A percentile compares a stretch with the other conserved stretches of the same genome.
phyloP scores from a whole-genome alignment of 2,888 invertebrate genomes.

The Schizaphis graminum region DNA sequence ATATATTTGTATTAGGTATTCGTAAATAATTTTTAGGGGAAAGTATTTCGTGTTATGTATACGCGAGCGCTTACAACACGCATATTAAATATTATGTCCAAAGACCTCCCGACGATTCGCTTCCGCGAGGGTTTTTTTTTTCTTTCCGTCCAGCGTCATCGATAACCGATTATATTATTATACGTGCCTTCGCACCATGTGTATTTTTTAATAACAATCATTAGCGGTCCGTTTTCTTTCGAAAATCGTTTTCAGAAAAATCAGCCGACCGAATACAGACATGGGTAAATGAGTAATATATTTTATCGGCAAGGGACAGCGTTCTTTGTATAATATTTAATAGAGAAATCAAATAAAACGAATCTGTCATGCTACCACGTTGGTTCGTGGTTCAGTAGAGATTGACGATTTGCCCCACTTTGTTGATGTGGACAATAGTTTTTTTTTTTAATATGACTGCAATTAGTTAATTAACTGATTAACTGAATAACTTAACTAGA shows the following conservation, averaged over 20 bases:
- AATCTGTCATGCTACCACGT: not conserved
- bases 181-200: not conserved
- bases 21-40: not conserved
- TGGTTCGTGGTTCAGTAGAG: not conserved
- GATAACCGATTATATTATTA: conserved; percentile 39
- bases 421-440: not conserved
- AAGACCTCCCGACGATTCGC: conserved; percentile 48
- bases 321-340: not conserved
- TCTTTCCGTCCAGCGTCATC: not conserved
- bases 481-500: not conserved
- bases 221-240: not conserved
- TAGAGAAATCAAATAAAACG: not conserved
- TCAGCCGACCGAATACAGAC: not conserved
- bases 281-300: not conserved
- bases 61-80: not conserved
- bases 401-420: not conserved
- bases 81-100: not conserved
- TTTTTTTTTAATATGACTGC: not conserved
- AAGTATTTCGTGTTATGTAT: not conserved
- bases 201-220: conserved; percentile 26
- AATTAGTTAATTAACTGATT: not conserved
- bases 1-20: not conserved
- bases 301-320: not conserved
- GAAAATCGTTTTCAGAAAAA: conserved; percentile 11
- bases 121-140: conserved; percentile 25